Percentiles rank a stretch among this genome's conserved stretches.
phyloP scores from a whole-genome alignment of 2,888 invertebrate genomes.

The Choreutis nemorana region DNA sequence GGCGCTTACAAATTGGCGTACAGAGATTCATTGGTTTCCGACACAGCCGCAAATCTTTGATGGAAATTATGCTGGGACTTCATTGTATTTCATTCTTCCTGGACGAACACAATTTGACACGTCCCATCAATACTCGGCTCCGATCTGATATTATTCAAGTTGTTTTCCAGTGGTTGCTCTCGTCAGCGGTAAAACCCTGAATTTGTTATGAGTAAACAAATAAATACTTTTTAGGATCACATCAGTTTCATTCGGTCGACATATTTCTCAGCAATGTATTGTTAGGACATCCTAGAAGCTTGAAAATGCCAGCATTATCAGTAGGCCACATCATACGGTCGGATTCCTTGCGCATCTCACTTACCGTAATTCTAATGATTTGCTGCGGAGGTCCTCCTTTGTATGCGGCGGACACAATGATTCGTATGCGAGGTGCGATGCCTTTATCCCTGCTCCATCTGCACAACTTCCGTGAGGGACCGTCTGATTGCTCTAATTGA shows the following conservation, averaged over 20 bases:
- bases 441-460: conserved; percentile 38
- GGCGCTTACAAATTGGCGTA: conserved; percentile 57
- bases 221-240: too few species aligned
- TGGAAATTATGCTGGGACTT: conserved; percentile 31
- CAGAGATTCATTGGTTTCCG: conserved; percentile 30
- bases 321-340: conserved; percentile 33
- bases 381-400: conserved; percentile 50
- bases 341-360: conserved; percentile 57
- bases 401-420: conserved; percentile 41
- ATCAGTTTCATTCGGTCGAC: too few species aligned
- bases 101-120: conserved; percentile 26
- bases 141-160: too few species aligned
- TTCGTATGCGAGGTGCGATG: conserved; percentile 41
- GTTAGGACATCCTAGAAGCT: conserved; percentile 21
- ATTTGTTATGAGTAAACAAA: too few species aligned
- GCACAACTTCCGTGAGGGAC: conserved; percentile 45
- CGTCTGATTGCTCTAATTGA: conserved; percentile 56
- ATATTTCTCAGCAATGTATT: too few species aligned
- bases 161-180: too few species aligned
- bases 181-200: too few species aligned
- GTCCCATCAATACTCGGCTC: conserved; percentile 5
- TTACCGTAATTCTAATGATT: conserved; percentile 61
- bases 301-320: conserved; percentile 40
- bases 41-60: conserved; percentile 29
- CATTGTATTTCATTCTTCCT: conserved; percentile 35